Evolutionary conservation across 2,797 vertebrate species (phyloP), one percentile per base, ranked within the genome.

Genomic region (Sebastes wilsoni): DNA sequence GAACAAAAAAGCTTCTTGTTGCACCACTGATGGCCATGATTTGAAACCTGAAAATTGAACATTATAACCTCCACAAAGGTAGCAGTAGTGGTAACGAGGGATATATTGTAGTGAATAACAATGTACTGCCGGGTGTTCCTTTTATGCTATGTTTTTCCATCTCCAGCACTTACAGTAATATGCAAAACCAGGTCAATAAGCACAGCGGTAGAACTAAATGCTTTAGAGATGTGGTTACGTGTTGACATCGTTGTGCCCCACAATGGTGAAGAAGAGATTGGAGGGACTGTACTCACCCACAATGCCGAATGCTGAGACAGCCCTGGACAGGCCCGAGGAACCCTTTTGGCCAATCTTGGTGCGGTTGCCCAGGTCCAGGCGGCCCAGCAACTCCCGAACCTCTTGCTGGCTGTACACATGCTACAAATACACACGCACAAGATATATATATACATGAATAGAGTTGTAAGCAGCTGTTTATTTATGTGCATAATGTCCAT

Each of bases 371-470:
- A 98, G 88, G 89, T 99, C 98, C 92, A 99, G 93, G n/a, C 98
- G 97, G 27, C 97, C 95, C 59, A 99, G 95, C 87, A 99, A 95
- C 82, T 99, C 98, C 6, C 97, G 95, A 55, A 99, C 94, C 66
- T 99, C 98, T 92, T 97, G 97, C 1, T 98, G 97, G 0, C 91
- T 98, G 87, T 99, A 99, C 1, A 99, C 96, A 94, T 99, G 98
- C 98, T 99, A 76, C 25, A 82, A 9, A 87, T 4, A 85, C 55
- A 82, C 76, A 81, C 18, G 81, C n/a, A 25, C 5, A 82, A 81
- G 30, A 82, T 69, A 49, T 6, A 49, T 32, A 46, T 49, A 46
- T 49, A 52, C 7, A 52, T 42, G 3, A 28, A 74, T 42, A 46
- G n/a, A 38, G 5, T n/a, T 52, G 22, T 14, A 28, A 28, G 72